Evolutionary conservation across 2,888 invertebrate genomes (phyloP).

Genomic region (Macrophya alboannulata): DNA sequence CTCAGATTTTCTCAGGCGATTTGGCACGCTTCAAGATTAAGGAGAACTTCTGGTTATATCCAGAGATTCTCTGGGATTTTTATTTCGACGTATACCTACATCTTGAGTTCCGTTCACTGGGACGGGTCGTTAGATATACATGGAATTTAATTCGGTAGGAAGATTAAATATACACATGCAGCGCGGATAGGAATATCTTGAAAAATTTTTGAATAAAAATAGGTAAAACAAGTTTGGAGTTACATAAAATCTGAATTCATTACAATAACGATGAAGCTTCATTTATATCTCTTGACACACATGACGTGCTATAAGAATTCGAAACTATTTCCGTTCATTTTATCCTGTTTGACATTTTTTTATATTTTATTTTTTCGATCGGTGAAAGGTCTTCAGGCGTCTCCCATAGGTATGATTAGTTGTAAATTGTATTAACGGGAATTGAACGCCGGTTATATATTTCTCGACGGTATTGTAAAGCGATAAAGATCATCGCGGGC

Average conservation of each 20-base stretch:
- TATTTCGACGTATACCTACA: background rate
- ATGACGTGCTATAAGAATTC: background rate
- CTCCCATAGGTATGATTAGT: constrained; percentile 31
- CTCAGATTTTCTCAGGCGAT: constrained; percentile 66
- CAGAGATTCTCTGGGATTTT: constrained; percentile 32
- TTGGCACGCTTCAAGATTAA: constrained; percentile 56
- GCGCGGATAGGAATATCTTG: background rate
- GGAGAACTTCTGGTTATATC: constrained; percentile 19
- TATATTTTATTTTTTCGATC: background rate
- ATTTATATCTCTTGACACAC: background rate
- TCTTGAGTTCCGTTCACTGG: constrained; percentile 12
- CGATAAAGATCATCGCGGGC: constrained; percentile 25
- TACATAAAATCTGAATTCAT: constrained; percentile 11
- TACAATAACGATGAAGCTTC: background rate
- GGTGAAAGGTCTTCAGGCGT: constrained; percentile 8
- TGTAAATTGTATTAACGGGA: constrained; percentile 42
- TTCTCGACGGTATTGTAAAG: background rate
- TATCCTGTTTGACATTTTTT: background rate
- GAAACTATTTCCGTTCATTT: constrained; percentile 1
- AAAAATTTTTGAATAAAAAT: background rate
- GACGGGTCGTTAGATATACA: too few relatives aligned
- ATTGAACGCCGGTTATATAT: constrained; percentile 2
- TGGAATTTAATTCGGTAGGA: background rate
- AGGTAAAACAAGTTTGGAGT: constrained; percentile 11
- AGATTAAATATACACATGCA: background rate